Evolutionary conservation across 2,113 vertebrate species (phyloP), one percentile per base, ranked within the genome.

Genomic region (Lethenteron camtschaticum): DNA sequence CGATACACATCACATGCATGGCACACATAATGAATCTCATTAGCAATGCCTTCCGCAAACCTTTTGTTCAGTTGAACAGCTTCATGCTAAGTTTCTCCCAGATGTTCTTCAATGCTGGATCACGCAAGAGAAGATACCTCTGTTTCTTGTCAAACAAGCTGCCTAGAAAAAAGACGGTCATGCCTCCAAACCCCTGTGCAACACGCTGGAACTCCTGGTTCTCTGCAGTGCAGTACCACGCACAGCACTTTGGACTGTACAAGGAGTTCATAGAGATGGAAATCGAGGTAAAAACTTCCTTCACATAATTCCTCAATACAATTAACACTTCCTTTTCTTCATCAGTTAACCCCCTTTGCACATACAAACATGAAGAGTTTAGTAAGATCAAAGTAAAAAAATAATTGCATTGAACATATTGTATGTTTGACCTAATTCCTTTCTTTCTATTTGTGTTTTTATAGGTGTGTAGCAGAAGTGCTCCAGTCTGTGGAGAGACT

Each of bases 401-500:
- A 20, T 20, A 2, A 20, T 20, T 20, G 20, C 20, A 20, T 20
- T 20, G 20, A 20, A 20, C 20, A 20, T 20, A 20, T 20, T 20
- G 20, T 20, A 20, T 20, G 20, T 20, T 20, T 20, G 20, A 20
- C 20, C 20, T 20, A 20, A 20, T 20, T 20, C 20, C 20, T 20
- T 20, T 20, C 18, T 6, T 68, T 68, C 55, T 10, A 10, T 63
- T 63, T 6, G 57, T 14, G 14, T 70, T 12, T 73, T 69, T 60
- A 59, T 12, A 69, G 70, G 18, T 68, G 10, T 73, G 70, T 72
- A 59, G 73, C 57, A 18, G 11, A 18, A 70, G 18, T 55, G 16
- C 57, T 68, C 73, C 71, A 55, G 69, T 72, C 66, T 20, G 69
- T 72, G 58, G 71, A 75, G 68, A 75, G 16, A 69, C 66, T 75